These are phyloP conservation scores for Zaprionus inermis DNA, from an alignment of 1,140 invertebrate species.

Conservation along the genomic window DNA sequence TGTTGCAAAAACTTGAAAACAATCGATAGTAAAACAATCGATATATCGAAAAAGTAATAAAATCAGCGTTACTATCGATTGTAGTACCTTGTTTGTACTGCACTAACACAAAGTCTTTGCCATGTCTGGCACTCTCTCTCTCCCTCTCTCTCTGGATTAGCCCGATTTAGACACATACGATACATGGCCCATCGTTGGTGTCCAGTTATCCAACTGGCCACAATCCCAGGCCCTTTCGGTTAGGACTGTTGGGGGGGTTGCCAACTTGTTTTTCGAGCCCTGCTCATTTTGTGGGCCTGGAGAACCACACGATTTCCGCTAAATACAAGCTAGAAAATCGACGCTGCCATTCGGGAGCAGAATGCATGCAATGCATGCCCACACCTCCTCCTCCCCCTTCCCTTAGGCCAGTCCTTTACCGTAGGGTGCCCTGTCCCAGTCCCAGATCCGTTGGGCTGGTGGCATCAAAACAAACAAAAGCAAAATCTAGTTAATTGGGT, in stretches of 20 bases:
- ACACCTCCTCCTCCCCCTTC: slow-evolving; percentile 7
- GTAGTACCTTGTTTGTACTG: no score
- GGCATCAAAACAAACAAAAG: slow-evolving; percentile 63
- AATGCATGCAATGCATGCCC: slow-evolving; percentile 16
- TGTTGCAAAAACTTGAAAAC: no score
- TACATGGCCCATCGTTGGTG: neutral
- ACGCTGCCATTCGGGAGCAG: slow-evolving; percentile 26
- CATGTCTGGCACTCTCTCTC: neutral
- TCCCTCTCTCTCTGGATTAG: no score
- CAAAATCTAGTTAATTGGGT: slow-evolving; percentile 81
- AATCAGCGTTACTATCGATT: no score
- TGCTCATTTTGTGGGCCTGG: slow-evolving; percentile 23
- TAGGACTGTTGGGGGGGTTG: neutral
- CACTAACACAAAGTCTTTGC: no score
- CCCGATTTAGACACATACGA: neutral
- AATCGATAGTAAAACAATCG: no score
- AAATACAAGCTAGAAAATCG: slow-evolving; percentile 56
- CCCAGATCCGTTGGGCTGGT: slow-evolving; percentile 21
- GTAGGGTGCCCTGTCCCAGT: neutral
- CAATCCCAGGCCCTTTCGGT: no score
- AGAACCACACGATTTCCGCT: slow-evolving; percentile 66
- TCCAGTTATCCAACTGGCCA: neutral
- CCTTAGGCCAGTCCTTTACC: no score
- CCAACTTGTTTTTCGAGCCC: neutral
- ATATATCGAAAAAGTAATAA: no score